phyloP scores from a whole-genome alignment of 2,888 invertebrate species.

The Caenorhabditis sp. region DNA sequence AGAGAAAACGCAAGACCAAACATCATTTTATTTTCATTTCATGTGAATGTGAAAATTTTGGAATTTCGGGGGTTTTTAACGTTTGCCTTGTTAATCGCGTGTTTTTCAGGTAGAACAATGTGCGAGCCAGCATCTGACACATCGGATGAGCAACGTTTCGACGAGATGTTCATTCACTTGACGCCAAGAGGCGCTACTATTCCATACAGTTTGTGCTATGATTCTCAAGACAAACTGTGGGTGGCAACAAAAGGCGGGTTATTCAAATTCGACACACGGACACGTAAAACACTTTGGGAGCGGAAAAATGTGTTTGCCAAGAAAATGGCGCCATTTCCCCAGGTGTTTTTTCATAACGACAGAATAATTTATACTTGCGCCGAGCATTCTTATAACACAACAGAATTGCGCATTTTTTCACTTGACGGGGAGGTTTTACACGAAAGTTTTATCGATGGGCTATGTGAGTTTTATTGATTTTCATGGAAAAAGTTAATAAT shows the following conservation, averaged over 20 bases:
- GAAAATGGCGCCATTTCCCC: constrained; percentile 66
- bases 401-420: constrained; percentile 55
- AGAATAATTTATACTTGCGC: constrained; percentile 33
- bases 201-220: constrained; percentile 62
- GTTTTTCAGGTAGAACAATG: constrained; percentile 44
- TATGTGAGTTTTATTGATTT: constrained; percentile 48
- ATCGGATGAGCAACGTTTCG: constrained; percentile 66
- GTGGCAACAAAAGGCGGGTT: constrained; percentile 35
- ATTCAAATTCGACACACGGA: constrained; percentile 61
- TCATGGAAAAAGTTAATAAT: not conserved
- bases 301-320: constrained; percentile 63
- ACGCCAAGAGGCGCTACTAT: constrained; percentile 61
- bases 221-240: constrained; percentile 51
- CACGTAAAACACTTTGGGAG: constrained; percentile 47
- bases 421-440: constrained; percentile 58
- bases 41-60: not conserved
- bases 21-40: constrained; percentile 16
- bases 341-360: constrained; percentile 56
- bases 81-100: no score
- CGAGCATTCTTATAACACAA: constrained; percentile 55
- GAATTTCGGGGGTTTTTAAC: no score
- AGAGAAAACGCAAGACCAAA: constrained; percentile 26
- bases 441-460: constrained; percentile 67
- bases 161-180: constrained; percentile 67
- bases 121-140: constrained; percentile 66